Percentiles rank a stretch among this genome's conserved stretches.
Evolutionary conservation across 1,140 invertebrate genomes (phyloP).

Genomic region (Calephelis virginiensis): DNA sequence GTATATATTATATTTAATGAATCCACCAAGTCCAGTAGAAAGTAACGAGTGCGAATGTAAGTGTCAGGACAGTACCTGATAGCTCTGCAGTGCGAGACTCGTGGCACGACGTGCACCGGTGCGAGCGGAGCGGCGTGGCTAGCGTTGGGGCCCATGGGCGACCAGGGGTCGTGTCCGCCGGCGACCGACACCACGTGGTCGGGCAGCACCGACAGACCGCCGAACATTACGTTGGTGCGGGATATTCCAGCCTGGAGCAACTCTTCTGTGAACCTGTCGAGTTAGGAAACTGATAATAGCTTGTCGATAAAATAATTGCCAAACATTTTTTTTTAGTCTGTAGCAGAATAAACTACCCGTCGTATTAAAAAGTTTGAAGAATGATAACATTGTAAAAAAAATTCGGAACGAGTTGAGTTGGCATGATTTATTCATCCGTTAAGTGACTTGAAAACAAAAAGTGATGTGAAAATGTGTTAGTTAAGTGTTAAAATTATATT

Average conservation of each 20-base stretch:
- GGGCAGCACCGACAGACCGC: constrained; percentile 37
- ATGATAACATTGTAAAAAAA: too few relatives aligned
- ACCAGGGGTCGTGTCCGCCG: constrained; percentile 50
- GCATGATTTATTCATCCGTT: too few relatives aligned
- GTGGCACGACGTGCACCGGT: constrained; percentile 43
- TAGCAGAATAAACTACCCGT: too few relatives aligned
- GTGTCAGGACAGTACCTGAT: constrained; percentile 35
- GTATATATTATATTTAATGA: too few relatives aligned
- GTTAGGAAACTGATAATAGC: neutral
- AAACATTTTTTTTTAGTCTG: too few relatives aligned
- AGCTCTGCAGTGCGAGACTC: constrained; percentile 48
- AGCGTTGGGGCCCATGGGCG: constrained; percentile 42
- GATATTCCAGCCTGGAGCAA: constrained; percentile 38
- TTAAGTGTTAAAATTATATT: too few relatives aligned
- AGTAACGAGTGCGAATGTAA: too few relatives aligned
- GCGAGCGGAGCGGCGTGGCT: constrained; percentile 32
- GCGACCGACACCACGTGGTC: constrained; percentile 45
- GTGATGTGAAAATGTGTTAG: too few relatives aligned
- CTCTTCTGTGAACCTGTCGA: constrained; percentile 42
- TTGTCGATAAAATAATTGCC: neutral
- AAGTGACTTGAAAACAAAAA: too few relatives aligned
- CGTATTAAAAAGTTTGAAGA: too few relatives aligned
- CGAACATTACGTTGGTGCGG: constrained; percentile 53
- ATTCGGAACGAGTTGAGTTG: too few relatives aligned
- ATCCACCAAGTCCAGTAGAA: too few relatives aligned